These are phyloP conservation scores for Streblospio benedicti DNA, from an alignment of 1,140 invertebrate genomes.

Conservation along the genomic window DNA sequence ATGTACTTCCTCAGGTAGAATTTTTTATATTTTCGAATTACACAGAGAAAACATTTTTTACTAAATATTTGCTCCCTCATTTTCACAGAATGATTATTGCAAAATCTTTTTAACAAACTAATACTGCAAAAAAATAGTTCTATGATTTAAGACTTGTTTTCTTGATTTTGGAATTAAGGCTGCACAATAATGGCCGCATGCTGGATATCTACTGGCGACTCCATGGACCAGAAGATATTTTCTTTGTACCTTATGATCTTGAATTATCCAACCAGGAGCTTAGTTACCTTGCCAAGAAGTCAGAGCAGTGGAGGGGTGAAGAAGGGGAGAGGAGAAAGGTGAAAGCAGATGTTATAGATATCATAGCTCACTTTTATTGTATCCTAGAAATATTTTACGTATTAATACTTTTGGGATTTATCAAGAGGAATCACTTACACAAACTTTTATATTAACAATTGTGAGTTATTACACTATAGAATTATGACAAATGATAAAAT, in stretches of 20 bases:
- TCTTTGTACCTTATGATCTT: constrained; percentile 43
- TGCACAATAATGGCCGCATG: constrained; percentile 44
- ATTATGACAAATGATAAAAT: no score
- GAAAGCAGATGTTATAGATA: no score
- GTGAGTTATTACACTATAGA: no score
- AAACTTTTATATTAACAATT: no score
- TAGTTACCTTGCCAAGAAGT: constrained; percentile 32
- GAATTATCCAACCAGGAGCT: constrained; percentile 42
- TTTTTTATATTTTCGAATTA: not conserved
- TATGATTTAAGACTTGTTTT: no score
- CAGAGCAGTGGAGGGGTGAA: constrained; percentile 41
- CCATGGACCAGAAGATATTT: constrained; percentile 34
- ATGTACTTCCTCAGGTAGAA: constrained; percentile 44
- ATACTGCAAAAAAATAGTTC: no score
- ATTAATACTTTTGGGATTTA: no score
- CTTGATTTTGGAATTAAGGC: constrained; percentile 20
- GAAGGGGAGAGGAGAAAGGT: constrained; percentile 38
- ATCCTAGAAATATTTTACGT: no score
- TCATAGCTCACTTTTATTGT: no score
- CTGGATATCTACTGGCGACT: constrained; percentile 43
- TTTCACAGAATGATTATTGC: no score
- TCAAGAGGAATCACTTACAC: no score
- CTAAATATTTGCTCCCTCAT: not conserved
- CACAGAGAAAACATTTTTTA: not conserved
- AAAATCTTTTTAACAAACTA: no score